These are phyloP conservation scores for Danaus melanippus DNA, from an alignment of 1,140 invertebrate species.

Conservation along the genomic window DNA sequence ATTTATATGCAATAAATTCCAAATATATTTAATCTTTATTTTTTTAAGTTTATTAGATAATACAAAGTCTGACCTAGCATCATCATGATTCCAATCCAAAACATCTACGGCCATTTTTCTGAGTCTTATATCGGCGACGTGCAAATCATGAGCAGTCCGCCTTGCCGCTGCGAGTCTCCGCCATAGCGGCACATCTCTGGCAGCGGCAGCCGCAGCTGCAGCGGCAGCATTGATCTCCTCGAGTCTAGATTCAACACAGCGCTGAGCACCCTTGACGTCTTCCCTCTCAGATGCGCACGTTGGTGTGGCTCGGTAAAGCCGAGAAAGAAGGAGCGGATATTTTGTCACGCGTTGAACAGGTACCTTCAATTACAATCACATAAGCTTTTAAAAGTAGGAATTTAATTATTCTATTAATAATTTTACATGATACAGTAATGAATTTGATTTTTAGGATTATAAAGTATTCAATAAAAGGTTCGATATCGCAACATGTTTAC, in stretches of 20 bases:
- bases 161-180: conserved; percentile 86
- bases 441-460: too few species aligned
- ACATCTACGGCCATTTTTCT: conserved; percentile 94
- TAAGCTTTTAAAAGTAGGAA: background rate
- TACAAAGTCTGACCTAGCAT: conserved; percentile 73
- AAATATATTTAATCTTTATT: background rate
- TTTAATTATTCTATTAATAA: background rate
- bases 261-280: conserved; percentile 86
- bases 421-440: background rate
- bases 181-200: conserved; percentile 91
- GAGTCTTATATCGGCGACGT: conserved; percentile 89
- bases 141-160: conserved; percentile 81
- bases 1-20: background rate
- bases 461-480: too few species aligned
- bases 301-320: conserved; percentile 93
- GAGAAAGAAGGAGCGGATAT: conserved; percentile 91
- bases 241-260: conserved; percentile 93
- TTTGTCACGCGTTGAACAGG: conserved; percentile 93
- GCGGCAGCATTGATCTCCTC: conserved; percentile 96
- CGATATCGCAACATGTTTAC: conserved; percentile 67
- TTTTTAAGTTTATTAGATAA: background rate
- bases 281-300: conserved; percentile 83
- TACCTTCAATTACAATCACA: conserved; percentile 71
- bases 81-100: conserved; percentile 93
- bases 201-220: conserved; percentile 85